Percentiles rank a stretch among this genome's conserved stretches.
phyloP scores from a whole-genome alignment of 2,888 invertebrate species.

The Polyploca ridens region DNA sequence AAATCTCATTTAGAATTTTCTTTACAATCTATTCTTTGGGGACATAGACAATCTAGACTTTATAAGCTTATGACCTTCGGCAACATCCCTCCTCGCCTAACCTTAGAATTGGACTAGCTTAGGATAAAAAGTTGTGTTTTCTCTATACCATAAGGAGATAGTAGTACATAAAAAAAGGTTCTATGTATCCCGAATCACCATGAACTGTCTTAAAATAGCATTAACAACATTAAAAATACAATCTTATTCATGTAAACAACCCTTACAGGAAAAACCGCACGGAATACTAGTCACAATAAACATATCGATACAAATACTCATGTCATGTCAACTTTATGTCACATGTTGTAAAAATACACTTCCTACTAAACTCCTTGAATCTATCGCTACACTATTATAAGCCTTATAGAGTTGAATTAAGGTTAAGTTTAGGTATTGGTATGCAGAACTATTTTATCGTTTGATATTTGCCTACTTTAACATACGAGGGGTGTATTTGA shows the following conservation, averaged over 20 bases:
- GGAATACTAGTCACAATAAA: neutral
- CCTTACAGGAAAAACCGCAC: neutral
- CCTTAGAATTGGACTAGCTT: too few relatives aligned
- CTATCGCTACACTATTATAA: neutral
- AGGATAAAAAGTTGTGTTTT: too few relatives aligned
- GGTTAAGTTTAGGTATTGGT: neutral
- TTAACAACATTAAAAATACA: neutral
- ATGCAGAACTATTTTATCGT: slow-evolving; percentile 1
- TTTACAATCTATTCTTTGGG: too few relatives aligned
- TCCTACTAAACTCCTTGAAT: neutral
- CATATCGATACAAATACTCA: neutral
- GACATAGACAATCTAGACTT: too few relatives aligned
- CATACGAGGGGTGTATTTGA: slow-evolving; percentile 2
- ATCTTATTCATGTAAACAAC: neutral
- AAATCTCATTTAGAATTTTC: too few relatives aligned
- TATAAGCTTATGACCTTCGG: too few relatives aligned
- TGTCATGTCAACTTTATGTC: neutral
- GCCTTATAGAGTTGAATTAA: neutral
- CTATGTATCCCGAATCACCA: too few relatives aligned
- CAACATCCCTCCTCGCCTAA: too few relatives aligned
- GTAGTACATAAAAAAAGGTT: too few relatives aligned
- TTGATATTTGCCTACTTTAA: neutral
- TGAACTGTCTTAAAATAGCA: too few relatives aligned
- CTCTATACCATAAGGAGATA: too few relatives aligned
- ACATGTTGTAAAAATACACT: slow-evolving; percentile 6